phyloP scores from a whole-genome alignment of 1,140 invertebrate species.

The Ectropis grisescens region DNA sequence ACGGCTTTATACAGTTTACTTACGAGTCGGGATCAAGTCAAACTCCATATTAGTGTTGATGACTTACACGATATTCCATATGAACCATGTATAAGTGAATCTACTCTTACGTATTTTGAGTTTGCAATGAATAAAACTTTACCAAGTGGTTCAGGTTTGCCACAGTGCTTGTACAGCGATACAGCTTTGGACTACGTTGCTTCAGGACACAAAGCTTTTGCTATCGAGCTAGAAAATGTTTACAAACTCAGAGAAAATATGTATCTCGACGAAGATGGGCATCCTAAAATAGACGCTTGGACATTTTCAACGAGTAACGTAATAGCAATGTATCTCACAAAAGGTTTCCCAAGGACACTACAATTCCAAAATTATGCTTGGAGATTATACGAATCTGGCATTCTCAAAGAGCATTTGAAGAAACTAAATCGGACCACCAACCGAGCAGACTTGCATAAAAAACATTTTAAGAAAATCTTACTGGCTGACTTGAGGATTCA shows the following conservation, averaged over 20 bases:
- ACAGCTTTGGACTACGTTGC: slow-evolving; percentile 19
- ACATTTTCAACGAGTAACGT: slow-evolving; percentile 13
- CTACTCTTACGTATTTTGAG: slow-evolving; percentile 14
- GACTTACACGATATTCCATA: slow-evolving; percentile 17
- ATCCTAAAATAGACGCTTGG: slow-evolving; percentile 17
- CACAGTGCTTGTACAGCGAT: slow-evolving; percentile 15
- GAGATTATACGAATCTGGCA: slow-evolving; percentile 20
- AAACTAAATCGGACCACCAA: not conserved
- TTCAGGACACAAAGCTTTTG: slow-evolving; percentile 18
- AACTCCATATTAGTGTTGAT: slow-evolving; percentile 2
- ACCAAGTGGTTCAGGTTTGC: slow-evolving; percentile 9
- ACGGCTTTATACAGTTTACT: slow-evolving; percentile 28
- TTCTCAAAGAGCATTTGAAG: slow-evolving; percentile 13
- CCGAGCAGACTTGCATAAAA: no score
- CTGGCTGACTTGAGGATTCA: slow-evolving; percentile 18
- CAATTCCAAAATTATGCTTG: slow-evolving; percentile 14
- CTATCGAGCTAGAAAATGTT: slow-evolving; percentile 21
- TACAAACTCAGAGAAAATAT: slow-evolving; percentile 22
- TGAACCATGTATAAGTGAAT: slow-evolving; percentile 24
- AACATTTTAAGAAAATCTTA: slow-evolving; percentile 7
- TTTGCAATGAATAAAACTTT: slow-evolving; percentile 23
- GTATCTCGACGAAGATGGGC: slow-evolving; percentile 24
- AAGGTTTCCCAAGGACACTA: slow-evolving; percentile 19
- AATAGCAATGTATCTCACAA: slow-evolving; percentile 15
- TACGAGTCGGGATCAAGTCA: slow-evolving; percentile 18